Evolutionary conservation across 2,888 invertebrate species (phyloP), one percentile per base, ranked within the genome.

Genomic region (Autographa gamma): DNA sequence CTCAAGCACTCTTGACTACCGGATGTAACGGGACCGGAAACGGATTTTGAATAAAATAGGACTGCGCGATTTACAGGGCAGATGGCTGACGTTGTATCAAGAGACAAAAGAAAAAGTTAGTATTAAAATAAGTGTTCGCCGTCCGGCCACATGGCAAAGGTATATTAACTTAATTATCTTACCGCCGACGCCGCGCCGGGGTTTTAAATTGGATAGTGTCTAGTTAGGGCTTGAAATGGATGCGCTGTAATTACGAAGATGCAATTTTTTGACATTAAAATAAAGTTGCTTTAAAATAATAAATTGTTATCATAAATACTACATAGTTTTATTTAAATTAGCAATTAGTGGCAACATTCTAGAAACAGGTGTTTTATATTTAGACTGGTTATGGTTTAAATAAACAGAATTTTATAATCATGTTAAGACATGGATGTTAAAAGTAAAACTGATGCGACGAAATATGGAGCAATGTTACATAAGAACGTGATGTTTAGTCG

Each of bases 21-120:
- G 93, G 93, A 94, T 93, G 91, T 93, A 92, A 92, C 91, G 92
- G 92, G 91, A 89, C 91, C 93, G 93, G 94, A 93, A 93, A 91
- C 89, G 88, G 89, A 89, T 85, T 90, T 85, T 52, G 83, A 87
- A 89, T 87, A 85, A 89, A 90, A 90, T 88, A 89, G 87, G 87
- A 85, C 88, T 87, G 86, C 84, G 85, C 85, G 89, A 88, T 87
- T 89, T 84, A 88, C 79, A 86, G 83, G 82, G 86, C 93, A 93
- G 92, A 92, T 92, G 93, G 91, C 84, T 79, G 84, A 85, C 83
- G 83, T 84, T 87, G 86, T 89, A 88, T 84, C 86, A 80, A 82
- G 71, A 85, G 85, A 89, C 87, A 88, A 88, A 89, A 87, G 88
- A 87, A 88, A 86, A 88, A 85, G 75, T 66, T 77, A 73, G 84